Evolutionary conservation across 2,888 invertebrate species (phyloP).

Genomic region (Nomada fabriciana): DNA sequence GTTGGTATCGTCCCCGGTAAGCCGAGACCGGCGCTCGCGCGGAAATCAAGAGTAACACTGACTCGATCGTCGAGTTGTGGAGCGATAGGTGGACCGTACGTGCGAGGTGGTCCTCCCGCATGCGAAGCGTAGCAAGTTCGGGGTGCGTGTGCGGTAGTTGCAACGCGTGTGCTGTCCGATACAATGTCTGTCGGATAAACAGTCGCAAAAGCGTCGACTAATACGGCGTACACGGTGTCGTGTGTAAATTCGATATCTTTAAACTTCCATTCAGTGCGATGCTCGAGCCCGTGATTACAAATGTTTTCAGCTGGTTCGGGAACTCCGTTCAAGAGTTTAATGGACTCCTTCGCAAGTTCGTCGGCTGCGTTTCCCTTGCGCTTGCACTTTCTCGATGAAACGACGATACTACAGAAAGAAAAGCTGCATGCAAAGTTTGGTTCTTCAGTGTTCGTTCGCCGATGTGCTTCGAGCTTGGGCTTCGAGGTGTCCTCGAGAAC

Average conservation of each 20-base stretch:
- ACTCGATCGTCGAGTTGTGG: conserved; percentile 61
- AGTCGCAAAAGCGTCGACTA: conserved; percentile 11
- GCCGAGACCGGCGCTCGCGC: conserved; percentile 68
- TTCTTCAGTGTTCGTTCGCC: not conserved
- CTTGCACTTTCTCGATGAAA: conserved; percentile 21
- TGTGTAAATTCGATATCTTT: not conserved
- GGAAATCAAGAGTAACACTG: conserved; percentile 77
- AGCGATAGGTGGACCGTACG: conserved; percentile 64
- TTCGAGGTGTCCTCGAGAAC: conserved; percentile 2
- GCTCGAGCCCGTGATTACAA: not conserved
- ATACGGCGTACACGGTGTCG: conserved; percentile 1
- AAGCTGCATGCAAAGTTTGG: not conserved
- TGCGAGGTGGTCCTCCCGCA: conserved; percentile 61
- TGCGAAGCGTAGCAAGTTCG: conserved; percentile 55
- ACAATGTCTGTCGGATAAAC: conserved; percentile 8
- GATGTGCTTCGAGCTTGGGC: conserved; percentile 9
- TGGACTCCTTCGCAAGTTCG: not conserved
- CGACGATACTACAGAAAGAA: not conserved
- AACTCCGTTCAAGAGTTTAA: not conserved
- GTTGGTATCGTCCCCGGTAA: conserved; percentile 55
- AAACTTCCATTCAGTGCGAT: not conserved
- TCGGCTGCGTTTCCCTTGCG: not conserved
- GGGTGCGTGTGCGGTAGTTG: conserved; percentile 51
- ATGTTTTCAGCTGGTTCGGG: not conserved
- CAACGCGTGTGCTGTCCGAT: conserved; percentile 1